Conservation (phyloP, 2,888 invertebrate genomes). For the Fragum sueziense region DNA sequence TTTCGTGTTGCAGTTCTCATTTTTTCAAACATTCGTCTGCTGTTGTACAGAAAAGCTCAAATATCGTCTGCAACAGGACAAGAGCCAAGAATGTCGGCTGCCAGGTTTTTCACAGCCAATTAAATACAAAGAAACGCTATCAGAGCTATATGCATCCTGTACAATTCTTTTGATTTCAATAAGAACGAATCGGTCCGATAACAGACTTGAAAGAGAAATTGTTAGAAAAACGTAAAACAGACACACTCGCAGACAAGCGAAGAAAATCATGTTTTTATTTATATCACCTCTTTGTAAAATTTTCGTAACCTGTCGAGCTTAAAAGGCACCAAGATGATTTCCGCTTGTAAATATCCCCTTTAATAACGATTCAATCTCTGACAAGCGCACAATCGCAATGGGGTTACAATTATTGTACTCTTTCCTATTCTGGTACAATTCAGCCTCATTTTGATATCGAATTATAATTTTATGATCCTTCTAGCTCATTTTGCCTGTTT, state of each 20-base stretch:
- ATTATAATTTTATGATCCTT: too few species aligned
- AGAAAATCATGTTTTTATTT: neutral
- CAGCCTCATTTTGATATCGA: too few species aligned
- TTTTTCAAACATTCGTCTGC: too few species aligned
- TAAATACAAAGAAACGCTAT: neutral
- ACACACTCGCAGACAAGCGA: neutral
- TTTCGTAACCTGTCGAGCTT: neutral
- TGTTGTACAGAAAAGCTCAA: too few species aligned
- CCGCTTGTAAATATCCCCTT: too few species aligned
- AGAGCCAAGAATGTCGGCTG: neutral
- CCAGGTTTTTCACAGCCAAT: slow-evolving; percentile 16
- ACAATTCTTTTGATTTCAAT: slow-evolving; percentile 23
- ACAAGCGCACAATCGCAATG: too few species aligned
- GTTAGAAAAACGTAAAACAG: neutral
- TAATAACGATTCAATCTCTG: too few species aligned
- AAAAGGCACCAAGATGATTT: too few species aligned
- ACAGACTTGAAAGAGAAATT: neutral
- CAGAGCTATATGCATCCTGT: slow-evolving; percentile 14
- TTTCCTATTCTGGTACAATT: too few species aligned
- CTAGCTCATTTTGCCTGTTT: too few species aligned
- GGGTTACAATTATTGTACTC: too few species aligned
- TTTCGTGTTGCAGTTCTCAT: too few species aligned
- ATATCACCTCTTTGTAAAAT: neutral
- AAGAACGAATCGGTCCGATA: slow-evolving; percentile 11
- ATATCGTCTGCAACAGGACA: neutral